A percentile compares a stretch with the other conserved stretches of the same genome.
phyloP scores from a whole-genome alignment of 1,140 invertebrate genomes.

The Araneus ventricosus region DNA sequence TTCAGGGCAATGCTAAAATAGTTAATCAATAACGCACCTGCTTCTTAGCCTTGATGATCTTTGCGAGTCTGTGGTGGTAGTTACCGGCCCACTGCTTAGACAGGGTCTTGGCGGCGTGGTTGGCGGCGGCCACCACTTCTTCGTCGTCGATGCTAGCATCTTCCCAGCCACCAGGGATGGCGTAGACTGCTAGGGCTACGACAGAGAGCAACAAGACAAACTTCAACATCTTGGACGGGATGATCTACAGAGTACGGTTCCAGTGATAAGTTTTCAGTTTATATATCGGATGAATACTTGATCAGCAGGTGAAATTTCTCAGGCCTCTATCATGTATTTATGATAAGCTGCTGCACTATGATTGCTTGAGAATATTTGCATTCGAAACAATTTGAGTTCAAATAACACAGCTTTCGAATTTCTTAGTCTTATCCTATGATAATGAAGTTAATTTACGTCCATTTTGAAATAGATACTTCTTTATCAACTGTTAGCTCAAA shows the following conservation, averaged over 20 bases:
- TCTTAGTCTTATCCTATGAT: too few species aligned
- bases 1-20: too few species aligned
- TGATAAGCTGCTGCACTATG: not conserved
- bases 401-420: too few species aligned
- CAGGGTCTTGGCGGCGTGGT: constrained; percentile 6
- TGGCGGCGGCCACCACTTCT: constrained; percentile 34
- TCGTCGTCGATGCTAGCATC: not conserved
- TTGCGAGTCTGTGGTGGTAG: constrained; percentile 50
- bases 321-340: not conserved
- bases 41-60: constrained; percentile 47
- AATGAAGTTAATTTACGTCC: too few species aligned
- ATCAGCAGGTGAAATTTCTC: not conserved
- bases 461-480: too few species aligned
- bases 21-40: too few species aligned
- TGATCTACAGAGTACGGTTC: not conserved
- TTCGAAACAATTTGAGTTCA: too few species aligned
- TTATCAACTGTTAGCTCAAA: too few species aligned
- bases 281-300: too few species aligned
- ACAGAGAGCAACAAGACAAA: constrained; percentile 1
- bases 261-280: not conserved
- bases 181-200: constrained; percentile 3
- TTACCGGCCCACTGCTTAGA: not conserved
- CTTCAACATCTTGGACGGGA: constrained; percentile 42
- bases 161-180: constrained; percentile 22
- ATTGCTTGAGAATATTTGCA: too few species aligned